Base-by-base conservation (phyloP, 1,140 invertebrate species). In the Semibalanus balanoides region DNA sequence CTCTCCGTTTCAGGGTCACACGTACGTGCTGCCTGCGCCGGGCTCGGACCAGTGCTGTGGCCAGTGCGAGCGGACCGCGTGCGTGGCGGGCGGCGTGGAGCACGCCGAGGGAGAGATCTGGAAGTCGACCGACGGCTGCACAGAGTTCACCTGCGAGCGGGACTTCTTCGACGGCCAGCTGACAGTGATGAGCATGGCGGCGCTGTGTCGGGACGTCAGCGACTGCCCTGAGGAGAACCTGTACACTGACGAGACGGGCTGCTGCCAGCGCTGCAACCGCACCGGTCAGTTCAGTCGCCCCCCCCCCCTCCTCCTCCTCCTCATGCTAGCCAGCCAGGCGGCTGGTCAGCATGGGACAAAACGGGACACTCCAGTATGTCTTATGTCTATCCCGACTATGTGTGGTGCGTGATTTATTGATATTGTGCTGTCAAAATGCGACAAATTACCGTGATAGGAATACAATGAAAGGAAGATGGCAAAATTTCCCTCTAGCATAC, bases 41-140 rank as follows among this genome's bases (percentile, higher is more conserved):
- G 82, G 80, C 27, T 83, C 78, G 25, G 80, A 81, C 3, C 80
- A 85, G 29, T 93, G 92, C 82, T 93, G 92, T 80, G 92, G 92
- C 5, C 84, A 87, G 76, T 93, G 92, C 77, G 82, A 86, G 30
- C 88, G 89, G 83, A 83, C 85, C 0, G 84, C 84, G 31, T 93
- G 92, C 79, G 81, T 92, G 0, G 83, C 89, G 27, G 86, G 87
- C 0, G 87, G 87, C 3, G 77, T 80, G 5, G 78, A 86, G 17
- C 86, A 85, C 69, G 77, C 86, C 43, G 81, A 88, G 35, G 81
- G 81, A 17, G 79, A 79, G 22, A 76, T 76, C 17, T 82, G 82
- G 82, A 73, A 77, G 19, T 79, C 74, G 75, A 64, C 74, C 7
- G 78, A 79, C 22, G 78, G 82, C 30, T 82, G 82, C 74, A 79